Conservation (phyloP, 1,140 invertebrate genomes). For the Zaprionus ornatus region DNA sequence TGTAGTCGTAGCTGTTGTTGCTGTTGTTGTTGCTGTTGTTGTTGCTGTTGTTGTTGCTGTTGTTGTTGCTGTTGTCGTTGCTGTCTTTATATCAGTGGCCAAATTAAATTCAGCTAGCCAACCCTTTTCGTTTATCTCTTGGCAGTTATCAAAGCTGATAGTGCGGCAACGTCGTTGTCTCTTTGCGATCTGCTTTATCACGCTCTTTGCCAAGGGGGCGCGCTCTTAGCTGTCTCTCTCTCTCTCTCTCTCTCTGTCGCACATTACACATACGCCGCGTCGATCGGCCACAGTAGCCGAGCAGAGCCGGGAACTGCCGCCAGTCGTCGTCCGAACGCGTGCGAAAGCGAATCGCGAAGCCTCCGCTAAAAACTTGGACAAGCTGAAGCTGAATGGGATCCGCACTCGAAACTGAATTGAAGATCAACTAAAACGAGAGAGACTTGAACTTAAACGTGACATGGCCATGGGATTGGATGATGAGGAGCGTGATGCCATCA, state of each 20-base stretch:
- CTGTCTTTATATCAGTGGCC: slow-evolving; percentile 30
- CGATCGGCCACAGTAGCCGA: slow-evolving; percentile 40
- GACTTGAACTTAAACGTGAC: neutral
- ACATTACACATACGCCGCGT: slow-evolving; percentile 70
- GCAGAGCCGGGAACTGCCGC: neutral
- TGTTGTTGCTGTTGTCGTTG: slow-evolving; percentile 7
- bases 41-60: slow-evolving; percentile 5
- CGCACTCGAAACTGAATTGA: neutral
- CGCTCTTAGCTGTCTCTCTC: slow-evolving; percentile 13
- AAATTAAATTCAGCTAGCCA: slow-evolving; percentile 36
- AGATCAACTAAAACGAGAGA: slow-evolving; percentile 8
- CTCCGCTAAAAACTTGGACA: slow-evolving; percentile 5
- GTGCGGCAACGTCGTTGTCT: slow-evolving; percentile 21
- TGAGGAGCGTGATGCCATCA: slow-evolving; percentile 47
- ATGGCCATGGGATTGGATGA: slow-evolving; percentile 50
- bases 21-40: neutral
- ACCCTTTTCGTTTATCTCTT: slow-evolving; percentile 36
- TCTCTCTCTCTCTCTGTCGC: slow-evolving; percentile 33
- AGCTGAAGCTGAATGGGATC: slow-evolving; percentile 48
- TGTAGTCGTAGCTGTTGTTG: too few relatives aligned
- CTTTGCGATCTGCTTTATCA: slow-evolving; percentile 2
- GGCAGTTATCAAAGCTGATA: slow-evolving; percentile 38
- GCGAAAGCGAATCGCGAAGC: slow-evolving; percentile 34
- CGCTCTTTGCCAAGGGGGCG: neutral
- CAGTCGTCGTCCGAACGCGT: slow-evolving; percentile 64